Evolutionary conservation across 2,797 vertebrate genomes (phyloP), one percentile per base, ranked within the genome.

Genomic region (Pelodytes ibericus): DNA sequence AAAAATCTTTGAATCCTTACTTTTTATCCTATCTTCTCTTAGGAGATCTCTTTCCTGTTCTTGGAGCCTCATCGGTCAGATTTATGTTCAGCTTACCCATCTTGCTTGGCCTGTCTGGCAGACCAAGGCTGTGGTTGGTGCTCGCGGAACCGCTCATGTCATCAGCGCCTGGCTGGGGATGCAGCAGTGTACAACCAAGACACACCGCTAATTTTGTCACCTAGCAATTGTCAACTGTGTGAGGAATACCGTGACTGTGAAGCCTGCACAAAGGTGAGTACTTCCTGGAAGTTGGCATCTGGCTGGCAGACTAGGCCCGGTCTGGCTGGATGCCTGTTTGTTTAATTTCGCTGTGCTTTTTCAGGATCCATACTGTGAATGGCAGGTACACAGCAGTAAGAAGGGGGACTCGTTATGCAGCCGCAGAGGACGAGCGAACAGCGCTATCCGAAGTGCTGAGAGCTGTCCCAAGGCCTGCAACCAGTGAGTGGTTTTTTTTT

Each of bases 111-210:
- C 57, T 98, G 96, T 84, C 83, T 98, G 49, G 94, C 96, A 0
- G 95, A 98, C 83, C 95, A 96, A 87, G 94, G 95, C 44, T 98
- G 96, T 0, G 95, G 95, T 75, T 98, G 96, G 96, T 98, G 96
- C 82, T 89, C 94, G 0, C 87, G 90, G 69, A 87, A 89, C 31
- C 88, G 92, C 60, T 88, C 90, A 60, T 96, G 95, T 82, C 88
- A 93, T 53, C 80, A 91, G 56, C 93, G 95, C 27, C 86, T 93
- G 68, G 25, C 72, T 25, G 70, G 85, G 20, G 60, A 82, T 29
- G 0, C 84, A 89, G 89, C 78, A 80, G 88, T 6, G 67, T 82
- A 81, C 31, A 91, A 87, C 27, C 69, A 64, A 53, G 80, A 92
- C 75, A 88, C 87, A 77, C 91, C 92, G 77, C 91, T 94, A 61